Base-by-base conservation (phyloP, 1,140 invertebrate genomes). In the Lysiphlebus fabarum region DNA sequence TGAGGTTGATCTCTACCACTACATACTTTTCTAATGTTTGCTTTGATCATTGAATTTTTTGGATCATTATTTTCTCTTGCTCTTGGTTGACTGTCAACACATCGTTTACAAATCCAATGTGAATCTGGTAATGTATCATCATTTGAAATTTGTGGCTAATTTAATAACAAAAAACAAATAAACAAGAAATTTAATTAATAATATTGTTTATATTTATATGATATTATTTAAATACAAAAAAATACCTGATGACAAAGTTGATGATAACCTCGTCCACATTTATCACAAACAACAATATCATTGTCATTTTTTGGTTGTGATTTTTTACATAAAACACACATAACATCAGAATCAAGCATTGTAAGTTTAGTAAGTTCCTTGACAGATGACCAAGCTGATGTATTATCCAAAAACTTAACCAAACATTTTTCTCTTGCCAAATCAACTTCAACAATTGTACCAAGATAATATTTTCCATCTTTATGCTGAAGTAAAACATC, bases 321-420 rank as follows among this genome's bases (percentile, higher is more conserved):
- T 64, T 87, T 85, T 75, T 93, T 91, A 80, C 93, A 95, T 54
- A 92, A 83, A 62, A 92, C 89, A 79, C 93, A 96, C 85, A 87
- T 89, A 72, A 86, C 77, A 68, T 79, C 72, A 6, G 81, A 79
- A 17, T 84, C 79, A 45, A 83, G 81, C 71, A 85, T 79, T 53
- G 83, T 85, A 48, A 90, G 79, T 70, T 90, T 87, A 58, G 87
- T 88, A 58, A 95, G 80, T 70, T 93, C 87, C 66, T 89, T 86
- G 67, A 86, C 86, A 34, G 85, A 82, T n/a, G 89, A 89, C 91
- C 91, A 95, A 62, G 87, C 84, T 66, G 91, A 87, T 26, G 92
- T 94, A 63, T 89, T 87, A 74, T 95, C 92, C 66, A 91, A 89
- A 79, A 93, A 95, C 72, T 90, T 89, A 36, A 95, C 85, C 56